Evolutionary conservation across 2,888 invertebrate genomes (phyloP).

Genomic region (Antheraea yamamai): DNA sequence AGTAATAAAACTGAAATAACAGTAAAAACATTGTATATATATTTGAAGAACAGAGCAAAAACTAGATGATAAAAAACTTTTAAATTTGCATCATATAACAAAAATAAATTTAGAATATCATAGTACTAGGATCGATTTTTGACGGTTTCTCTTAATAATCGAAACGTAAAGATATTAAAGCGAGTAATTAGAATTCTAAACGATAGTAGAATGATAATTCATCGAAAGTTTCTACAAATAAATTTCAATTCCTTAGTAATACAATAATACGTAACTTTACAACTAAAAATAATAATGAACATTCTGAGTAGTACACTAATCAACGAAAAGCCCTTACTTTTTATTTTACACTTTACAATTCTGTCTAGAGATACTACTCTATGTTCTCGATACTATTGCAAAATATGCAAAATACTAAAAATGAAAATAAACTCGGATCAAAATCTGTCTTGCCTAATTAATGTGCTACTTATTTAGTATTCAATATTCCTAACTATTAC

Average conservation of each 20-base stretch:
- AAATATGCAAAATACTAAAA: no score
- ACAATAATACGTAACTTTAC: neutral
- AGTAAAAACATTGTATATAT: neutral
- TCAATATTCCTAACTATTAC: no score
- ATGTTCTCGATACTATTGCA: neutral
- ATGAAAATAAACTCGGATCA: neutral
- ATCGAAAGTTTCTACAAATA: neutral
- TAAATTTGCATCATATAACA: neutral
- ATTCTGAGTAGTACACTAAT: neutral
- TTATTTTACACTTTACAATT: slow-evolving; percentile 1
- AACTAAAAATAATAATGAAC: slow-evolving; percentile 2
- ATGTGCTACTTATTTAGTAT: no score
- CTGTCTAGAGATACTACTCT: neutral
- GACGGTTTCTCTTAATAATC: neutral
- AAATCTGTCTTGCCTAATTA: neutral
- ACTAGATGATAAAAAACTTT: neutral
- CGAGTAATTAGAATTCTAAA: neutral
- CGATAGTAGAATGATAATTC: neutral
- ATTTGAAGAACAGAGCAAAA: neutral
- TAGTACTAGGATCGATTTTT: neutral
- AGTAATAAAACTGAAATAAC: neutral
- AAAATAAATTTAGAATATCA: neutral
- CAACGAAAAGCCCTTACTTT: slow-evolving; percentile 4
- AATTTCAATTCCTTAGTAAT: neutral
- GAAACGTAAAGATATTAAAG: neutral